phyloP scores from a whole-genome alignment of 2,888 invertebrate species.

The Polylopha cassiicola region DNA sequence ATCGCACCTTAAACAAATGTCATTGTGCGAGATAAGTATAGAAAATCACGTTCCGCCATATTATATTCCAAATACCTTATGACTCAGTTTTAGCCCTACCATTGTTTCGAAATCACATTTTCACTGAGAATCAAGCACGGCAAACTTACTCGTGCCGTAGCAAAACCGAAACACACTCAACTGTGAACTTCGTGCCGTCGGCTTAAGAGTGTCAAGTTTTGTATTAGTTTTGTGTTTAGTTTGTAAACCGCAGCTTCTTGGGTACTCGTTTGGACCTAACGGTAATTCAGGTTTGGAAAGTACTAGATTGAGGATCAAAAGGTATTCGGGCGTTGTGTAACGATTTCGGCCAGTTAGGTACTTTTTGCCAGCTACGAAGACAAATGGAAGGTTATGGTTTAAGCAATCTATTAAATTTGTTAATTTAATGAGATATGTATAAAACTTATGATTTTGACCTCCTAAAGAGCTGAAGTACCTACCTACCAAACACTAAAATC shows the following conservation, averaged over 20 bases:
- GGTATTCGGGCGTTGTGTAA: conserved; percentile 2
- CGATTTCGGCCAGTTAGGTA: not conserved
- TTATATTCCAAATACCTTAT: conserved; percentile 13
- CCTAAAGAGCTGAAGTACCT: no score
- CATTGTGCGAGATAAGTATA: conserved; percentile 4
- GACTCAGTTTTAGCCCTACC: conserved; percentile 25
- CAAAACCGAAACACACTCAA: conserved; percentile 1
- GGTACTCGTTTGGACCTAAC: conserved; percentile 49
- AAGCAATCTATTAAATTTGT: no score
- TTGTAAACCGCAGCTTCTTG: conserved; percentile 51
- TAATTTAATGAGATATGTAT: no score
- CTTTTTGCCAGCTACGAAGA: no score
- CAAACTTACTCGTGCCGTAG: conserved; percentile 17
- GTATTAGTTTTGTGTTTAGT: conserved; percentile 9
- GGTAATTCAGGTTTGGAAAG: conserved; percentile 57
- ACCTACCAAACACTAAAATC: no score
- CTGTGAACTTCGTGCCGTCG: conserved; percentile 1
- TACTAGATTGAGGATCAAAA: conserved; percentile 9
- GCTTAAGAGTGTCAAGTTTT: conserved; percentile 22
- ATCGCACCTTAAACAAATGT: no score
- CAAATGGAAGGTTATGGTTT: no score
- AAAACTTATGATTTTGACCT: no score
- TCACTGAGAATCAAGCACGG: conserved; percentile 16
- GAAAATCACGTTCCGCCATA: conserved; percentile 5
- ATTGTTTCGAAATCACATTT: conserved; percentile 36